Base-by-base conservation (phyloP, 2,113 vertebrate genomes). In the Phoxinus phoxinus region DNA sequence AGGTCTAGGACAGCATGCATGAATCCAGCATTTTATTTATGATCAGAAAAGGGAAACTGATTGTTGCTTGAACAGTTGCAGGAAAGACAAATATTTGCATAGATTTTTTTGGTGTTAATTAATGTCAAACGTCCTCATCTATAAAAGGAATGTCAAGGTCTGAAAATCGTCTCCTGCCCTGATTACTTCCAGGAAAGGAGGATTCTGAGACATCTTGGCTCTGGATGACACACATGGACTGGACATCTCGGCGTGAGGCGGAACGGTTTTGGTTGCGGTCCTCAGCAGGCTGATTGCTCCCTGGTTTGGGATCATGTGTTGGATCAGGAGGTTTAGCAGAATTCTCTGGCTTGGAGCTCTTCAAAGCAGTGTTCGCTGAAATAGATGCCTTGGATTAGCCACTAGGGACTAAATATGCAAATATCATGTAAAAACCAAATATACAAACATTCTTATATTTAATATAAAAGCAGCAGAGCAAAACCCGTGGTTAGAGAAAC, bases 101-200 rank as follows among this genome's bases (percentile, higher is more conserved):
- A 65, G 67, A 58, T 80, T 65, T 61, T 35, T 27, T 10, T 58
- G 61, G 78, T 76, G 53, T 63, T 71, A 19, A 37, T 25, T 51
- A 32, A 51, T 17, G 80, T 86, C 87, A 85, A 65, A 67, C 87
- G 1, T 91, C 93, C 3, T 94, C 93, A 51, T 96, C 94, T 15
- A 94, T 95, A 86, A 89, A 95, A n/a, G 95, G 94, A 56, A 96
- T 95, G 86, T 95, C 96, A 32, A 96, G 94, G 63, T 97, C 88
- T 0, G 96, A 96, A 90, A 96, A 96, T 69, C 91, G 93, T 56
- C 95, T 92, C 69, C 87, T 93, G 2, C 90, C 17, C 0, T 90
- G 90, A 53, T 10, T 5, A n/a, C 63, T 15, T 32, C 61, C 2
- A 59, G 87, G 80, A 67, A 27, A 90, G 0, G 73, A 90, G 37